Conservation (phyloP, 2,113 vertebrate genomes). For the Myodes glareolus region DNA sequence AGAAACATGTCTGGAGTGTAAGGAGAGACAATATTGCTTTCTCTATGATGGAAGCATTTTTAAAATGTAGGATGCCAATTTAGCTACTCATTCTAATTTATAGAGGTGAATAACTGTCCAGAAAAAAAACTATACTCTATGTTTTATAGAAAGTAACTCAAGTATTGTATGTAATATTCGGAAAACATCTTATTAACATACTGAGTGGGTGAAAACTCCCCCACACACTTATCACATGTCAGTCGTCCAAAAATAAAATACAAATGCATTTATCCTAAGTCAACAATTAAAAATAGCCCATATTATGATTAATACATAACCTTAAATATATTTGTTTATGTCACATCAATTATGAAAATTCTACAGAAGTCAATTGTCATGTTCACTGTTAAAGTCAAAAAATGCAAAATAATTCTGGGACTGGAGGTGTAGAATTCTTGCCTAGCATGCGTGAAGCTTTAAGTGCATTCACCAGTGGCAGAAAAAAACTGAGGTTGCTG, state of each 20-base stretch:
- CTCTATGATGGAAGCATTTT: not conserved
- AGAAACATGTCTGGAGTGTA: not conserved
- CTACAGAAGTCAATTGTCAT: conserved; percentile 22
- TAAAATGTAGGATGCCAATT: not conserved
- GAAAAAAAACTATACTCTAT: conserved; percentile 6
- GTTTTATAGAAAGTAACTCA: conserved; percentile 22
- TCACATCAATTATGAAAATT: not conserved
- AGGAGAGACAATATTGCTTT: not conserved
- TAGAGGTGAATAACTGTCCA: not conserved
- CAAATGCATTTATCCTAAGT: conserved; percentile 13
- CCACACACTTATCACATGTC: not conserved
- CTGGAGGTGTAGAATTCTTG: not conserved
- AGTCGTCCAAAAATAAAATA: conserved; percentile 13
- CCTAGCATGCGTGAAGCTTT: not conserved
- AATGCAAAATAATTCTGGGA: not conserved
- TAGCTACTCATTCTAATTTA: not conserved
- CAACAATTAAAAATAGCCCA: not conserved
- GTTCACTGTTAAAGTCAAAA: conserved; percentile 38
- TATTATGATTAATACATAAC: too few relatives aligned
- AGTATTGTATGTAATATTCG: not conserved
- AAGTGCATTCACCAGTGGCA: not conserved
- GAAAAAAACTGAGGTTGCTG: not conserved
- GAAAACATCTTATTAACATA: conserved; percentile 9
- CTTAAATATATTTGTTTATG: not conserved
- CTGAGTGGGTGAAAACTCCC: not conserved